Conservation (phyloP, 1,140 invertebrate species). For the Bombus pyrosoma region DNA sequence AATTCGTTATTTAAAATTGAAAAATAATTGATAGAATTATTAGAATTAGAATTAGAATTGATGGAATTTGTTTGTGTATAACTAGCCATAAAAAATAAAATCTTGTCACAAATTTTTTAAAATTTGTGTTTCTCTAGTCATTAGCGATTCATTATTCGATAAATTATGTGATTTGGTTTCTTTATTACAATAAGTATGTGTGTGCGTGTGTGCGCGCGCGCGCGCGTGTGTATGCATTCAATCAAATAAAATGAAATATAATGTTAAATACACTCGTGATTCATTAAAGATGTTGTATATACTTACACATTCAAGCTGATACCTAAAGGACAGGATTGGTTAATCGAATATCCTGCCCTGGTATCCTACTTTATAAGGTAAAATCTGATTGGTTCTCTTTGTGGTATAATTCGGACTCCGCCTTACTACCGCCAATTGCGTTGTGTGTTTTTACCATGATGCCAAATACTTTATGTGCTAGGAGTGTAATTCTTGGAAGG, state of each 20-base stretch:
- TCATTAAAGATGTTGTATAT: conserved; percentile 35
- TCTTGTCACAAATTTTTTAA: not conserved
- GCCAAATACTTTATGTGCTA: conserved; percentile 74
- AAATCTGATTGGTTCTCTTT: conserved; percentile 86
- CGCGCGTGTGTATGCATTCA: not conserved
- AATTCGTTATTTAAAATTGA: not conserved
- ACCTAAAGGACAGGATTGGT: conserved; percentile 83
- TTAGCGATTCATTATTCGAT: not conserved
- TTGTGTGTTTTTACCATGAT: conserved; percentile 76
- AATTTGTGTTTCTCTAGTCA: not conserved
- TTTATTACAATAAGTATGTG: not conserved
- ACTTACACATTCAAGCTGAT: conserved; percentile 67
- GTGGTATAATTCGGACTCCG: conserved; percentile 79
- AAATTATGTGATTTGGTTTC: not conserved
- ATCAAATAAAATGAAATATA: conserved; percentile 16
- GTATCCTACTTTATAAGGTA: conserved; percentile 84
- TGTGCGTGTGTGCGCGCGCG: no score
- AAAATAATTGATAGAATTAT: not conserved
- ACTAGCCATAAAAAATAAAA: not conserved
- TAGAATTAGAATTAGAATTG: not conserved
- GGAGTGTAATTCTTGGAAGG: conserved; percentile 60
- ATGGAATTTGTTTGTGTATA: no score
- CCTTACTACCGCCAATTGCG: conserved; percentile 80
- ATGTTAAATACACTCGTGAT: conserved; percentile 23
- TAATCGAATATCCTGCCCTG: conserved; percentile 84